Percentiles rank a stretch among this genome's conserved stretches.
phyloP scores from a whole-genome alignment of 2,113 vertebrate species.

The Polypterus bichir region DNA sequence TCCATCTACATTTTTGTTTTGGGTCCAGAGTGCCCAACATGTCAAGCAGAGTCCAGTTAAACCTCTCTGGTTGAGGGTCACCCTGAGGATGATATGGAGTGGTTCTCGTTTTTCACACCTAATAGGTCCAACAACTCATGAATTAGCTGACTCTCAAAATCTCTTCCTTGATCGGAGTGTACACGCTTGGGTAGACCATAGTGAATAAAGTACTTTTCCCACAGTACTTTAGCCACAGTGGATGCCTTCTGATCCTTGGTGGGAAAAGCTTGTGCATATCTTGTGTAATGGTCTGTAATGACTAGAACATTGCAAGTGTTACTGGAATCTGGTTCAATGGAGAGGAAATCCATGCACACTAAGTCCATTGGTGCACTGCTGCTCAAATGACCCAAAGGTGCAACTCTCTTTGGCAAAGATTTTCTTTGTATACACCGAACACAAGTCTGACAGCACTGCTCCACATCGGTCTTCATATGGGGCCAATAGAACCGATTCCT shows the following conservation, averaged over 20 bases:
- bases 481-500: slow-evolving; percentile 12
- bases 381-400: slow-evolving; percentile 4
- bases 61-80: slow-evolving; percentile 7
- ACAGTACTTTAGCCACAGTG: slow-evolving; percentile 3
- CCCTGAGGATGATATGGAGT: neutral
- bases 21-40: slow-evolving; percentile 10
- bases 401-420: slow-evolving; percentile 4
- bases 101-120: neutral
- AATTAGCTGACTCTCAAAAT: neutral
- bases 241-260: slow-evolving; percentile 1
- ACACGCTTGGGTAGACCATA: neutral
- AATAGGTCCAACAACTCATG: neutral
- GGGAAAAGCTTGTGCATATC: slow-evolving; percentile 6
- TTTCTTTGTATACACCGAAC: slow-evolving; percentile 1
- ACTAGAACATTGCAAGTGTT: slow-evolving; percentile 2
- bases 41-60: slow-evolving; percentile 4
- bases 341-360: neutral
- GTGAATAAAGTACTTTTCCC: slow-evolving; percentile 3
- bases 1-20: neutral
- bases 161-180: neutral
- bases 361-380: slow-evolving; percentile 8
- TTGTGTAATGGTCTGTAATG: neutral
- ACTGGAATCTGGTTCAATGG: slow-evolving; percentile 7
- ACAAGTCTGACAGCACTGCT: slow-evolving; percentile 10
- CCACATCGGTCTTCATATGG: slow-evolving; percentile 3